Evolutionary conservation across 2,113 vertebrate genomes (phyloP).

Genomic region (Ochotona curzoniae): DNA sequence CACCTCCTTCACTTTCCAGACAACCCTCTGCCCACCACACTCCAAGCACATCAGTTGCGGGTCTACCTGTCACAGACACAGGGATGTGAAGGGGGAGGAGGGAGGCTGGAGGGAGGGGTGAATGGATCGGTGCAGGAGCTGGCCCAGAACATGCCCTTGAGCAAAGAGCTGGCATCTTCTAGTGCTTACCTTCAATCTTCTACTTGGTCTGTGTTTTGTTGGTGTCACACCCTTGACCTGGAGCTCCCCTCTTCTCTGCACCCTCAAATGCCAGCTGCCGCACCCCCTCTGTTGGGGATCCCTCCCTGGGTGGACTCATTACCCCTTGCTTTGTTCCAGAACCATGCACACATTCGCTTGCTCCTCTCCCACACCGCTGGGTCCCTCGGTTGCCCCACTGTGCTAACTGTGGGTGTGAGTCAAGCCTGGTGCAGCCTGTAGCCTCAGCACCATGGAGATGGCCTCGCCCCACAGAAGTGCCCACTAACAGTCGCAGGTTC

Average conservation of each 20-base stretch:
- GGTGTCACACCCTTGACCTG: not conserved
- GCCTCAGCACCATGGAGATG: not conserved
- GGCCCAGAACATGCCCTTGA: not conserved
- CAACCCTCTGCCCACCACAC: accelerated
- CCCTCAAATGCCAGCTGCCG: not conserved
- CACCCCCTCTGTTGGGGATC: not conserved
- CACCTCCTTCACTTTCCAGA: not conserved
- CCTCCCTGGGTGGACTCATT: not conserved
- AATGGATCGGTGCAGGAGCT: accelerated
- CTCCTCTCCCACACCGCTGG: not conserved
- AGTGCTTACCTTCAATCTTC: not conserved
- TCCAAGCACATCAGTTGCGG: not conserved
- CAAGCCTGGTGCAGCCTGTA: not conserved
- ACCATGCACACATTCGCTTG: accelerated
- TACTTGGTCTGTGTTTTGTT: not conserved
- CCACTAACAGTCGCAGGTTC: not conserved
- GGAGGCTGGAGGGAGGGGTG: not conserved
- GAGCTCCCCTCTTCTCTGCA: not conserved
- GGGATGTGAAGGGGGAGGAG: not conserved
- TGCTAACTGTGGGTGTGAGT: too few species aligned
- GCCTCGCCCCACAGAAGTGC: not conserved
- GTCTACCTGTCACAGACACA: not conserved
- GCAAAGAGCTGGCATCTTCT: accelerated
- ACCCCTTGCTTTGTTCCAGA: not conserved
- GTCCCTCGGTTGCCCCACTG: not conserved